phyloP scores from a whole-genome alignment of 2,113 vertebrate species.

The Phasianus colchicus region DNA sequence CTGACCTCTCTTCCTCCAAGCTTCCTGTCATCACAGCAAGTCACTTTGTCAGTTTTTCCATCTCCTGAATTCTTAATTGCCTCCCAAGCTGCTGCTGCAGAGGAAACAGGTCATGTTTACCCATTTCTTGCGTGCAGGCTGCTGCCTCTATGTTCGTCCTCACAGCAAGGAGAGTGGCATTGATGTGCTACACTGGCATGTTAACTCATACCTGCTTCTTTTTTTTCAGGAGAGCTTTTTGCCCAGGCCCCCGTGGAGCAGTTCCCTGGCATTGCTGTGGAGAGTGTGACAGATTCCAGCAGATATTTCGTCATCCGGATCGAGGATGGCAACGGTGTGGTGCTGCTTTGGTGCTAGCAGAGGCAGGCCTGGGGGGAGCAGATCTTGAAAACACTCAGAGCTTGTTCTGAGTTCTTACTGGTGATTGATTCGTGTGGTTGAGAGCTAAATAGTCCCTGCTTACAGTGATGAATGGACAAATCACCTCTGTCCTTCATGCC shows the following conservation, averaged over 20 bases:
- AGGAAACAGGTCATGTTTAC: not conserved
- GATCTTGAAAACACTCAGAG: rapidly evolving
- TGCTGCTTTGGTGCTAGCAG: not conserved
- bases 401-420: rapidly evolving
- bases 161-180: rapidly evolving
- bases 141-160: not conserved
- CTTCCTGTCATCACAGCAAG: not conserved
- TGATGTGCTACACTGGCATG: rapidly evolving
- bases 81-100: not conserved
- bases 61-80: not conserved
- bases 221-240: constrained; percentile 90
- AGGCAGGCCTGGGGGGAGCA: no score
- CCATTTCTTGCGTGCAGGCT: not conserved
- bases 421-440: not conserved
- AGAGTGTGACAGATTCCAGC: constrained; percentile 93
- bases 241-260: constrained; percentile 93
- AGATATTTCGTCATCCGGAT: constrained; percentile 93
- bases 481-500: rapidly evolving
- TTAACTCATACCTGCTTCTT: rapidly evolving
- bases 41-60: not conserved
- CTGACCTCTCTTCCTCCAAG: not conserved
- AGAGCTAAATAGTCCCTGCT: rapidly evolving
- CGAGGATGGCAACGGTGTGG: constrained; percentile 88
- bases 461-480: rapidly evolving
- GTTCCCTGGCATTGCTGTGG: constrained; percentile 89